phyloP scores from a whole-genome alignment of 2,888 invertebrate species.

The Oscheius sp. region DNA sequence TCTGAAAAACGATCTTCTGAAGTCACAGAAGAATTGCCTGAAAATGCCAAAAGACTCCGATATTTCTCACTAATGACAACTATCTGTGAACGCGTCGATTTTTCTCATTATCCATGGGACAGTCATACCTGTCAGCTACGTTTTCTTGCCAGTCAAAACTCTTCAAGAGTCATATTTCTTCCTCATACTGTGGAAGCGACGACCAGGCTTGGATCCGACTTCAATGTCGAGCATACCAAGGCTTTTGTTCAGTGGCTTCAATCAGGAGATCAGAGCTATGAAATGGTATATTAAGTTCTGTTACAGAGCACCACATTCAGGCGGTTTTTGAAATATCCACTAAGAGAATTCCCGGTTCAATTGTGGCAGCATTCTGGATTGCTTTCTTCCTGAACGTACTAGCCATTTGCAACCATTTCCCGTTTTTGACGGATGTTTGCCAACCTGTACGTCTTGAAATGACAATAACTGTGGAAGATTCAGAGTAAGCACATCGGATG shows the following conservation, averaged over 20 bases:
- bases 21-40: neutral
- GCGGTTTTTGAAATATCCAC: slow-evolving; percentile 18
- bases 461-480: neutral
- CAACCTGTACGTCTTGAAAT: neutral
- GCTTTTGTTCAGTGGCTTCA: slow-evolving; percentile 32
- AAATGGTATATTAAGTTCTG: slow-evolving; percentile 12
- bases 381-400: slow-evolving; percentile 23
- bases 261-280: slow-evolving; percentile 24
- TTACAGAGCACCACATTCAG: neutral
- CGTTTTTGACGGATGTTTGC: slow-evolving; percentile 10
- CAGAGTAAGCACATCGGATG: slow-evolving; percentile 29
- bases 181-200: slow-evolving; percentile 42
- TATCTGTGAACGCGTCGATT: slow-evolving; percentile 26
- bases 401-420: slow-evolving; percentile 25
- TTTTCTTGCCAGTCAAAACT: slow-evolving; percentile 42
- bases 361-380: slow-evolving; percentile 12
- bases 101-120: slow-evolving; percentile 43
- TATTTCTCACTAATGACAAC: slow-evolving; percentile 8
- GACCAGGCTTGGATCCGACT: neutral
- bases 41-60: slow-evolving; percentile 4
- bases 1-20: slow-evolving; percentile 14
- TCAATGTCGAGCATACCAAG: slow-evolving; percentile 4
- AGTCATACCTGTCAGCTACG: slow-evolving; percentile 41
- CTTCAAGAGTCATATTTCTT: slow-evolving; percentile 43
- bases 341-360: neutral